Evolutionary conservation across 1,140 invertebrate species (phyloP).

Genomic region (Diabrotica undecimpunctata): DNA sequence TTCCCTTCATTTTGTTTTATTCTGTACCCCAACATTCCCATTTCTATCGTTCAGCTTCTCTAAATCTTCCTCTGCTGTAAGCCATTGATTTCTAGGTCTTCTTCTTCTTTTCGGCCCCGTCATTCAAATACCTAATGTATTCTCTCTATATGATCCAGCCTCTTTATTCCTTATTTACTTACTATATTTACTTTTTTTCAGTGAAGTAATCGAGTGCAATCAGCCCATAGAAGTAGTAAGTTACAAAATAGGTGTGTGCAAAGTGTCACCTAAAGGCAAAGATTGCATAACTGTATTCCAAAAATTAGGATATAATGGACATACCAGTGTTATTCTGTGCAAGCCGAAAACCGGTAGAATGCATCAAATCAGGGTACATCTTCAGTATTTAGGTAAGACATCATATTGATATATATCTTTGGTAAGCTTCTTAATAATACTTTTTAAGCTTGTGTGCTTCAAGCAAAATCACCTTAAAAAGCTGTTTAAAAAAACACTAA

Average conservation of each 20-base stretch:
- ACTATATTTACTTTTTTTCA: constrained; percentile 56
- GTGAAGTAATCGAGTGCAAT: constrained; percentile 76
- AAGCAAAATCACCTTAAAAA: neutral
- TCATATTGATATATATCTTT: neutral
- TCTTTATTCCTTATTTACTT: no score
- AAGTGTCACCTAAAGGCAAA: constrained; percentile 86
- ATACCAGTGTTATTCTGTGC: constrained; percentile 89
- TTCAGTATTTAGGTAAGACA: constrained; percentile 86
- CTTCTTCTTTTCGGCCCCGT: no score
- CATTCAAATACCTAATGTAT: no score
- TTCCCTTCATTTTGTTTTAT: no score
- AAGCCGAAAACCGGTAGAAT: constrained; percentile 93
- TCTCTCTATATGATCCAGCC: no score
- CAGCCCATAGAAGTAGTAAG: constrained; percentile 92
- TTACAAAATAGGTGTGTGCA: constrained; percentile 93
- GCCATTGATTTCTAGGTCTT: no score
- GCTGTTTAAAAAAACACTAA: neutral
- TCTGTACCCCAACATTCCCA: no score
- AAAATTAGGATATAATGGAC: constrained; percentile 79
- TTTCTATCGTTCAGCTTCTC: no score
- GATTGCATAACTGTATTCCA: constrained; percentile 87
- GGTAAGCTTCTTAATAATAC: neutral
- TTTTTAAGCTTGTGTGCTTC: neutral
- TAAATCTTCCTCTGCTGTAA: no score
- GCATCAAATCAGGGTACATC: constrained; percentile 98